Evolutionary conservation across 2,113 vertebrate species (phyloP).

Genomic region (Cebidichthys violaceus): DNA sequence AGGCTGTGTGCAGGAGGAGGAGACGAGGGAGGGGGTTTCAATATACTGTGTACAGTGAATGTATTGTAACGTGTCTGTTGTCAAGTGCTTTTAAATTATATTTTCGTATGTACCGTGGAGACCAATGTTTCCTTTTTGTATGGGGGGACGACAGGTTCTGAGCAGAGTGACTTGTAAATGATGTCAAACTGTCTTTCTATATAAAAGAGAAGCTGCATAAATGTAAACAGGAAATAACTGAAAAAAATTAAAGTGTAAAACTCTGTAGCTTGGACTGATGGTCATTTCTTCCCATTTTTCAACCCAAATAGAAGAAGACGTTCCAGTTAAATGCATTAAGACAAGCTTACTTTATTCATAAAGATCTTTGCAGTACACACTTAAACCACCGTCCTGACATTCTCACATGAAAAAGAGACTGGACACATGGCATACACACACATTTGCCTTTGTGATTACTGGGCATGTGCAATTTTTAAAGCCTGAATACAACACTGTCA

Average conservation of each 20-base stretch:
- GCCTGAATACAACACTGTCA: constrained; percentile 64
- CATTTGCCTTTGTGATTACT: constrained; percentile 58
- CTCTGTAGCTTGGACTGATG: constrained; percentile 41
- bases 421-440: constrained; percentile 47
- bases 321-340: constrained; percentile 44
- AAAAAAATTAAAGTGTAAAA: constrained; percentile 76
- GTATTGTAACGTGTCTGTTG: constrained; percentile 96
- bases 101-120: constrained; percentile 98
- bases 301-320: constrained; percentile 1
- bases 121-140: constrained; percentile 92
- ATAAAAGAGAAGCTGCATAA: constrained; percentile 92
- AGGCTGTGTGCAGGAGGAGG: constrained; percentile 61
- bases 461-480: constrained; percentile 68
- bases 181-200: constrained; percentile 90
- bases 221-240: constrained; percentile 91
- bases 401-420: constrained; percentile 51
- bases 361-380: constrained; percentile 71
- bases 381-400: constrained; percentile 42
- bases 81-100: constrained; percentile 99
- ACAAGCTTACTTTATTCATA: constrained; percentile 80
- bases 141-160: constrained; percentile 89
- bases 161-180: constrained; percentile 87
- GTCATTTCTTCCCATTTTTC: background rate
- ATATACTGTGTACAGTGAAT: constrained; percentile 98
- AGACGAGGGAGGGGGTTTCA: constrained; percentile 85